These are phyloP conservation scores for Anguilla obscura DNA, from an alignment of 2,797 vertebrate species.

Conservation along the genomic window DNA sequence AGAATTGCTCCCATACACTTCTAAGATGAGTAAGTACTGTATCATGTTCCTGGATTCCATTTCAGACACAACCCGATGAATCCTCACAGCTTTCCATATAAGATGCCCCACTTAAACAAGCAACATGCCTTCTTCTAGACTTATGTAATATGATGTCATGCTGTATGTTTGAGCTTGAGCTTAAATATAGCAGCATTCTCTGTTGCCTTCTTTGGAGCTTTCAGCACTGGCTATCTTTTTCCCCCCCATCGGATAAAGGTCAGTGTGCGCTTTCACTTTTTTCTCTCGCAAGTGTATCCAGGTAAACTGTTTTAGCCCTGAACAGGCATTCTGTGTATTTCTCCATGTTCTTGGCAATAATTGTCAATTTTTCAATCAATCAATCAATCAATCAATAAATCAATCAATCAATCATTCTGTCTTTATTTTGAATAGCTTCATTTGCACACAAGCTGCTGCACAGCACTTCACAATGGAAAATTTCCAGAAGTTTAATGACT, in stretches of 20 bases:
- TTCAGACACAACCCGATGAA: not conserved
- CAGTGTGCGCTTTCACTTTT: conserved; percentile 1
- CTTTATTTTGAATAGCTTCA: not conserved
- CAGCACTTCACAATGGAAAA: not conserved
- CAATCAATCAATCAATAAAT: no score
- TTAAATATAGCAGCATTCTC: conserved; percentile 3
- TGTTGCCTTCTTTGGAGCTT: conserved; percentile 7
- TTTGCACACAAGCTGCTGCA: not conserved
- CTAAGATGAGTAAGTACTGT: not conserved
- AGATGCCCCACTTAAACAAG: not conserved
- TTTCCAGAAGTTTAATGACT: not conserved
- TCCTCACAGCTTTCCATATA: not conserved
- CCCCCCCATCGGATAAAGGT: not conserved
- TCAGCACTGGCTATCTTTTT: not conserved
- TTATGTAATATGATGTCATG: conserved; percentile 21
- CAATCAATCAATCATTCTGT: not conserved
- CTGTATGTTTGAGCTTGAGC: not conserved
- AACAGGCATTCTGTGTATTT: not conserved
- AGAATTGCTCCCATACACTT: not conserved
- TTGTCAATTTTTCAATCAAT: not conserved
- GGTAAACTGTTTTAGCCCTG: not conserved
- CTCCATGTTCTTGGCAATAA: not conserved
- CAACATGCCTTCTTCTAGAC: not conserved
- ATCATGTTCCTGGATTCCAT: not conserved
- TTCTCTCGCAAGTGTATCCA: not conserved